These are phyloP conservation scores for Coenonympha glycerion DNA, from an alignment of 2,888 invertebrate genomes.

Conservation along the genomic window DNA sequence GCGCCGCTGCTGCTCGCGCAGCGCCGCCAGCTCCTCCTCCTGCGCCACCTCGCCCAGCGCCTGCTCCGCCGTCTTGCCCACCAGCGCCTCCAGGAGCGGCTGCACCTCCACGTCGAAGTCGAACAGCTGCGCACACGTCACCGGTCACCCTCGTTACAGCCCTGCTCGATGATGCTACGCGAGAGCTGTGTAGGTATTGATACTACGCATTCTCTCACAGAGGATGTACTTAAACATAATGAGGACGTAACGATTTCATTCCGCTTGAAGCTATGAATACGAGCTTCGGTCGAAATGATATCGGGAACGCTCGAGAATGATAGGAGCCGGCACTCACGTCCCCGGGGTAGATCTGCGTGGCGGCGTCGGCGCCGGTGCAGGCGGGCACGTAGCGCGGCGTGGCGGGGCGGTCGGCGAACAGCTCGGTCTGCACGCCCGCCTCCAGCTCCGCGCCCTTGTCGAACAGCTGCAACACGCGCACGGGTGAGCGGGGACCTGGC, in stretches of 20 bases:
- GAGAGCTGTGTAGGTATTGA: no score
- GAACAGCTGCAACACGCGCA: conserved; percentile 66
- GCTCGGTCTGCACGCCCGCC: conserved; percentile 90
- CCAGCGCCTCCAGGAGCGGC: conserved; percentile 90
- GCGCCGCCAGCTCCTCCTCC: conserved; percentile 90
- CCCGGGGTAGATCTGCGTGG: conserved; percentile 92
- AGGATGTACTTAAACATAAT: no score
- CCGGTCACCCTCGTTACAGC: background rate
- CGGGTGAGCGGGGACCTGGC: no score
- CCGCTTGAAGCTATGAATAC: no score
- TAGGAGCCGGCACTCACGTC: conserved; percentile 78
- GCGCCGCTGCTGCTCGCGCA: conserved; percentile 85
- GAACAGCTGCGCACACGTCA: conserved; percentile 81
- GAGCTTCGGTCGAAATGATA: no score
- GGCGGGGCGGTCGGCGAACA: conserved; percentile 87
- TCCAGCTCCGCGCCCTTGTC: conserved; percentile 85
- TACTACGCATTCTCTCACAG: no score
- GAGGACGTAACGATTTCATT: no score
- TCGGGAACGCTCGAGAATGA: no score
- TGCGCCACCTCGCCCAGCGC: conserved; percentile 92
- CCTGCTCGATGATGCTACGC: background rate
- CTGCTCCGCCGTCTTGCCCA: conserved; percentile 93
- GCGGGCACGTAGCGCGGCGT: conserved; percentile 87
- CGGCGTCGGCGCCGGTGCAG: conserved; percentile 86
- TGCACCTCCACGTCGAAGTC: conserved; percentile 94